These are phyloP conservation scores for Cercopithecus mitis DNA, from an alignment of 2,797 vertebrate species.

Conservation along the genomic window DNA sequence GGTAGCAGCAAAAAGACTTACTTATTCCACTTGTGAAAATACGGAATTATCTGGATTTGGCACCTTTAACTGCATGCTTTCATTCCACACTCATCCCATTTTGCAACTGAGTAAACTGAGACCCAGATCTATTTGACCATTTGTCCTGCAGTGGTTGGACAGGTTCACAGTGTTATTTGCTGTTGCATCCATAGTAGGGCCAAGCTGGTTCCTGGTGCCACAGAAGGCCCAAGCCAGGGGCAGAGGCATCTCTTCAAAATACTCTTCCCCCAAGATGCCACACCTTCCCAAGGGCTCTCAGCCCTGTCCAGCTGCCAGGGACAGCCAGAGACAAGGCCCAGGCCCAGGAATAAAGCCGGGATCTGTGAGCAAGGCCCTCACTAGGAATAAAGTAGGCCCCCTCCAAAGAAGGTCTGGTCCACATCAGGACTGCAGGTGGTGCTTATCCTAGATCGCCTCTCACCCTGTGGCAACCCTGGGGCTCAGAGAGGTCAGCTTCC, in stretches of 20 bases:
- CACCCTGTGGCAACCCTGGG: background rate
- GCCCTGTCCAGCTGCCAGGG: background rate
- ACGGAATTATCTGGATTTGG: background rate
- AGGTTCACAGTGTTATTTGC: background rate
- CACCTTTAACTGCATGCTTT: background rate
- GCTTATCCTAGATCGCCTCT: background rate
- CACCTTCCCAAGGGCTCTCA: background rate
- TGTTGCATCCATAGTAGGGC: background rate
- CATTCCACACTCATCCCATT: background rate
- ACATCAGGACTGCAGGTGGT: background rate
- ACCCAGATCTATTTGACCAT: too few species aligned
- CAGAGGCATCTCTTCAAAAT: background rate
- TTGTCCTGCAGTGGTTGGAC: background rate
- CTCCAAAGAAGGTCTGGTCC: background rate
- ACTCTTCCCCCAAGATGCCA: background rate
- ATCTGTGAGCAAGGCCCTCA: background rate
- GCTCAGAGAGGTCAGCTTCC: background rate
- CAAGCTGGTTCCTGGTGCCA: background rate
- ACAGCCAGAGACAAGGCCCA: background rate
- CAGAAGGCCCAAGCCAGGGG: background rate
- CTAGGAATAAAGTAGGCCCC: background rate
- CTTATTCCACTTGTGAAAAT: background rate
- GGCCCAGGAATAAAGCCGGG: background rate
- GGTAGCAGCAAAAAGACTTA: background rate
- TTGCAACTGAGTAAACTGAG: background rate